Conservation (phyloP, 23 tunicate genomes). For the Diplosoma virens region DNA sequence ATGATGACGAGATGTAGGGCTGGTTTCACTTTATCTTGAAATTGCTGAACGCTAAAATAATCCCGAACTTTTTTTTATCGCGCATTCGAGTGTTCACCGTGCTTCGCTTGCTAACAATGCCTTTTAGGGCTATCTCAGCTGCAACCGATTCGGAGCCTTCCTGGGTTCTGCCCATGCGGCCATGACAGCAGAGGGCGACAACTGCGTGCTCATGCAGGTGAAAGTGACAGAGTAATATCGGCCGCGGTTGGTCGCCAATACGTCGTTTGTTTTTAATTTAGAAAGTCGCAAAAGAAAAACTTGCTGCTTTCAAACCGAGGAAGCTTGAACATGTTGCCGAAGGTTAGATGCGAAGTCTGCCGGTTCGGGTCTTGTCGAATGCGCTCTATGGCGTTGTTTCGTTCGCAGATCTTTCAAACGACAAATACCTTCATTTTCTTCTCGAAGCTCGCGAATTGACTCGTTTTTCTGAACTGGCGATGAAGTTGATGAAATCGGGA, state of each 20-base stretch:
- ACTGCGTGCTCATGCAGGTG: conserved; percentile 94
- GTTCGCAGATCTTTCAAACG: conserved; percentile 54
- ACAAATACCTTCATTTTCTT: conserved; percentile 71
- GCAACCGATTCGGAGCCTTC: conserved; percentile 86
- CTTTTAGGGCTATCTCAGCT: conserved; percentile 83
- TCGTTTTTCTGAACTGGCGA: conserved; percentile 73
- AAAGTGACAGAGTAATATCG: too few relatives aligned
- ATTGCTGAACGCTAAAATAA: not conserved
- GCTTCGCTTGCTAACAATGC: not conserved
- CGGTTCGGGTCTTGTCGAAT: too few relatives aligned
- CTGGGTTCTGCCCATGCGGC: conserved; percentile 94
- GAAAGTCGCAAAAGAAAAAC: conserved; percentile 96
- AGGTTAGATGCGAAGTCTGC: conserved; percentile 41
- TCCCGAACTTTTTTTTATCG: not conserved
- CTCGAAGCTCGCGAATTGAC: conserved; percentile 66
- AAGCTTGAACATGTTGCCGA: conserved; percentile 61
- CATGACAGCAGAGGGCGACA: conserved; percentile 98
- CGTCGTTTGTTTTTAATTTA: not conserved
- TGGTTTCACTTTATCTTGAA: not conserved
- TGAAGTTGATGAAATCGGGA: conserved; percentile 80
- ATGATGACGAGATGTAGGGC: too few relatives aligned
- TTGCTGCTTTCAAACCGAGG: conserved; percentile 59
- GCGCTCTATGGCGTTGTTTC: too few relatives aligned
- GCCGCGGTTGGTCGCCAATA: not conserved
- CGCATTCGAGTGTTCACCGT: not conserved